Base-by-base conservation (phyloP, 1,140 invertebrate species). In the Belonocnema kinseyi region DNA sequence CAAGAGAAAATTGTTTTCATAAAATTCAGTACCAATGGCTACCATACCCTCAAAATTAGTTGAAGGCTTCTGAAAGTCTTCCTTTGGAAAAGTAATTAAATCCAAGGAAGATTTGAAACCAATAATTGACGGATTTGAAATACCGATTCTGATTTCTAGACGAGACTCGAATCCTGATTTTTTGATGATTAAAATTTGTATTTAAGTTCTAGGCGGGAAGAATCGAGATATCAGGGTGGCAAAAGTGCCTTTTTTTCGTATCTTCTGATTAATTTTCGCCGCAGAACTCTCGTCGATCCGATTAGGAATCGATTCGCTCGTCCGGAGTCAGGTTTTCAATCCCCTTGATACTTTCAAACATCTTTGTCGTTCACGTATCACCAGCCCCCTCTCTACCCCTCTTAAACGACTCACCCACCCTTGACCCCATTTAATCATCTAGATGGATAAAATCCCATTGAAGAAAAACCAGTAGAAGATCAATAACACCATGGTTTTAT, bases 361-460 rank as follows among this genome's bases (percentile, higher is more conserved):
- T 66, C 61, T 66, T 66, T 16, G 61, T 66, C 33, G 33, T 66
- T 40, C 61, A 66, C 26, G 13, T 66, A 66, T 66, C 61, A 66
- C 26, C 33, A 66, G n/a, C 61, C 61, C 61, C 7, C 16, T 66
- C 61, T 66, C 61, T 40, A 46, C 40, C 61, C 40, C 26, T 66
- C 40, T 66, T 66, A 66, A 66, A 46, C 26, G 26, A 40, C 46
- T 33, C 40, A 40, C 61, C 61, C 61, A 66, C 61, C 26, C 61
- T 66, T 40, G 26, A 66, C 26, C 26, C 61, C 61, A 7, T 66
- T 66, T 66, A 66, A 66, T 66, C 61, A 33, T 40, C 26, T 66
- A 16, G 61, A 66, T 66, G 40, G 33, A 66, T 40, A 40, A 66
- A 66, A 66, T 66, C 61, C 61, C 33, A 66, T 66, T 66, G 61